Conservation (phyloP, 2,797 vertebrate genomes). For the Sarcoramphus papa region DNA sequence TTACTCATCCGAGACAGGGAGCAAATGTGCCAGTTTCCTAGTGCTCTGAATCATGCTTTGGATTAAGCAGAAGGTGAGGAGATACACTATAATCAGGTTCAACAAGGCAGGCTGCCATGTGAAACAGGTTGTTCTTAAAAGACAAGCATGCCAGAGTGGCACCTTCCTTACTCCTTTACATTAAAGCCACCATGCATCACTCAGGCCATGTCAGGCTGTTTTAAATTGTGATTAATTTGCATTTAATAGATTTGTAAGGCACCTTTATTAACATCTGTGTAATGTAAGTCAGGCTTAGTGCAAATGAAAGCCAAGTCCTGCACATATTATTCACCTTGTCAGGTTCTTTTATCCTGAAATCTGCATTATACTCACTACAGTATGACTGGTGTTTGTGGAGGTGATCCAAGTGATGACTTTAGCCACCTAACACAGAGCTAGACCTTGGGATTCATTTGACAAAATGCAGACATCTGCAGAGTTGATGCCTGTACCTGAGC, state of each 20-base stretch:
- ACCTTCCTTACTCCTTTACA: neutral
- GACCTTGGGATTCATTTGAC: neutral
- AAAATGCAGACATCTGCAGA: slow-evolving; percentile 4
- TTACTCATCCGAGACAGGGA: neutral
- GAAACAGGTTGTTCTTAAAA: slow-evolving; percentile 2
- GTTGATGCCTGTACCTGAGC: neutral
- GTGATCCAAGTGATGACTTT: neutral
- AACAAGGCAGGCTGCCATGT: neutral
- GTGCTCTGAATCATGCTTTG: neutral
- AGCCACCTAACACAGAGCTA: neutral
- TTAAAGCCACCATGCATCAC: neutral
- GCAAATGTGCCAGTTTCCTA: neutral
- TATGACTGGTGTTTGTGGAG: neutral
- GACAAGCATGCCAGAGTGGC: neutral
- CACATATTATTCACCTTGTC: neutral
- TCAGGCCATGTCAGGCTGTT: neutral
- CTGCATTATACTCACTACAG: neutral
- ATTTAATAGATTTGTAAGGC: slow-evolving; percentile 3
- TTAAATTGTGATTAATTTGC: slow-evolving; percentile 6
- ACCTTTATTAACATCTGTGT: slow-evolving; percentile 11
- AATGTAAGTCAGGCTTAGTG: neutral
- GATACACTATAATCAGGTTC: neutral
- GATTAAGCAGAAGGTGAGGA: neutral
- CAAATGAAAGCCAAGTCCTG: neutral
- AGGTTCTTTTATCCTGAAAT: slow-evolving; percentile 13